Conservation (phyloP, 2,888 invertebrate species). For the Aquatica leii region DNA sequence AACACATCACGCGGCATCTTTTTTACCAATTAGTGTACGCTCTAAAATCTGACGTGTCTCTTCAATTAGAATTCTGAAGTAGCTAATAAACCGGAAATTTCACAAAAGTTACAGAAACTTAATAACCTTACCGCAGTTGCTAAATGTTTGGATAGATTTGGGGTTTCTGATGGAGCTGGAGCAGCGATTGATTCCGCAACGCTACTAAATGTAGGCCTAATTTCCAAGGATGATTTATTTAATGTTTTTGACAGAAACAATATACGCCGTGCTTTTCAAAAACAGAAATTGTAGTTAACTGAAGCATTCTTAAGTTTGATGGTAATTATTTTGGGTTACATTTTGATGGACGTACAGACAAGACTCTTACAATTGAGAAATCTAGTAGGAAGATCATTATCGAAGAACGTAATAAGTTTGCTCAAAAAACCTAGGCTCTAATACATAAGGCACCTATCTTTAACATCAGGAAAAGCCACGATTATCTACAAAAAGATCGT, state of each 20-base stretch:
- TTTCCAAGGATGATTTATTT: background rate
- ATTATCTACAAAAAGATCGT: background rate
- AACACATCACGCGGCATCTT: too few relatives aligned
- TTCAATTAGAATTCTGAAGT: too few relatives aligned
- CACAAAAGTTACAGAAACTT: background rate
- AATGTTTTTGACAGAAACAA: background rate
- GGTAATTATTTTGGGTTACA: background rate
- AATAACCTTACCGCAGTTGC: background rate
- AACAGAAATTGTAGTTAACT: background rate
- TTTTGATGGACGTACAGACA: background rate
- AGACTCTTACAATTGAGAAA: background rate
- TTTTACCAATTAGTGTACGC: too few relatives aligned
- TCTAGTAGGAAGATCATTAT: background rate
- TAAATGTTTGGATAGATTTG: background rate
- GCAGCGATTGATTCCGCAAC: background rate
- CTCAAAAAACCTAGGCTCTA: background rate
- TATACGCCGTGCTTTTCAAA: background rate
- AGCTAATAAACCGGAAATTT: too few relatives aligned
- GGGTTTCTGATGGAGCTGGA: background rate
- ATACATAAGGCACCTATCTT: background rate
- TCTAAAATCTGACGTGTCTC: too few relatives aligned
- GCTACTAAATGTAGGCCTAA: background rate
- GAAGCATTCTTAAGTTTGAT: background rate
- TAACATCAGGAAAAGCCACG: background rate
- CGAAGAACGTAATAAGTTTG: background rate